Base-by-base conservation (phyloP, 2,888 invertebrate species). In the Sipha maydis region DNA sequence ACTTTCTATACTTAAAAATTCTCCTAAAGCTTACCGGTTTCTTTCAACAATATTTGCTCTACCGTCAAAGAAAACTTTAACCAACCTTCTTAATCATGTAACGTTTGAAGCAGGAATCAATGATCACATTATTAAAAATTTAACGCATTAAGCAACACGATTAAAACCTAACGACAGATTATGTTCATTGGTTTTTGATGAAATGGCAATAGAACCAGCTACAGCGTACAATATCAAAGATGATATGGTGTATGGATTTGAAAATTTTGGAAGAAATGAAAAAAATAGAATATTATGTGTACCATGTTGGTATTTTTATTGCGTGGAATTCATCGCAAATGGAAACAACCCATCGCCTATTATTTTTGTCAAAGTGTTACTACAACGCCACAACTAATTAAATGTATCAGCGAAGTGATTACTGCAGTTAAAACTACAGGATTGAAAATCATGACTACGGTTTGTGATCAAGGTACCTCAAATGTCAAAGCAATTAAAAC, bases 381-480 rank as follows among this genome's bases (percentile, higher is more conserved):
- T 25, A 61, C 67, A 34, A 78, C 31, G 2, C 78, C 54, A n/a
- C 34, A 38, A 21, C 54, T 89, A 73, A 75, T 76, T 21, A 48
- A 34, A 8, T 73, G 80, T n/a, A 80, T 89, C 17, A 86, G 56
- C 21, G 61, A 89, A 61, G 85, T 89, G 14, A 67, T 89, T 5
- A 34, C 31, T 41, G 56, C 54, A 21, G 69, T 73, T 41, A 28
- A 82, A 25, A 69, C 78, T 19, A 78, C 69, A 54, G 89, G 85
- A 31, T 54, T 89, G 25, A 48, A 61, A 28, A 85, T 89, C 3
- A 71, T 73, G 3, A 31, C 82, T 19, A 89, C 85, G 8, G 89
- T 89, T 19, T 89, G 89, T 80, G 89, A 89, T 38, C 77, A 77
- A 73, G 56, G 71, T 31, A 28, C 54, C 9, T 25, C 77, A 54